These are phyloP conservation scores for Pseudopipra pipra DNA, from an alignment of 2,113 vertebrate species.

Conservation along the genomic window DNA sequence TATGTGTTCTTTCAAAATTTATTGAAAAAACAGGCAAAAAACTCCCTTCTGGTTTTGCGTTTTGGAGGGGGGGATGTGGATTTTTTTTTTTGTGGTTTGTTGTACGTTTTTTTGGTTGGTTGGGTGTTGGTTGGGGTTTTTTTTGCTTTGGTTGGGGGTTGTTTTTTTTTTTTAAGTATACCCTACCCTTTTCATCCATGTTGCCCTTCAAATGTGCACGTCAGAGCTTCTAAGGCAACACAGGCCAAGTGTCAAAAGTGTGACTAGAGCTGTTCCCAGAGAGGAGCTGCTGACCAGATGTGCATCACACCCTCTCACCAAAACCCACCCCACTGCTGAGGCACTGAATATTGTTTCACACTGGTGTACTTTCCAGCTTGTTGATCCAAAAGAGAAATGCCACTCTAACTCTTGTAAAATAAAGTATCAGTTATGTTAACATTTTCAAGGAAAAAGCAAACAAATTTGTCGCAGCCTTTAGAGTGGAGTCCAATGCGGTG, in stretches of 20 bases:
- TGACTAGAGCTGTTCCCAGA: slow-evolving; percentile 18
- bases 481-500: background rate
- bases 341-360: background rate
- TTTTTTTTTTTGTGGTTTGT: background rate
- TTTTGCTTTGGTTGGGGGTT: background rate
- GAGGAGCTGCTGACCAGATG: slow-evolving; percentile 42
- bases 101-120: background rate
- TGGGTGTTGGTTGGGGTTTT: too few species aligned
- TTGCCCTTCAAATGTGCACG: background rate
- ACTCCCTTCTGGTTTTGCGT: background rate
- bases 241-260: background rate
- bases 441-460: slow-evolving; percentile 30
- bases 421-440: background rate
- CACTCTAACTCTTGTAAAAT: background rate
- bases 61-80: too few species aligned
- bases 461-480: slow-evolving; percentile 17
- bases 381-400: background rate
- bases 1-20: background rate
- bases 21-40: background rate
- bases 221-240: slow-evolving; percentile 17
- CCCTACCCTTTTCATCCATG: background rate
- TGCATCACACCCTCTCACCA: background rate
- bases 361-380: background rate
- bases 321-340: background rate
- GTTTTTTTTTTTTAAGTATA: background rate